A percentile compares a stretch with the other conserved stretches of the same genome.
Evolutionary conservation across 2,888 invertebrate genomes (phyloP).

Genomic region (Sinodicranocentrus sp.): DNA sequence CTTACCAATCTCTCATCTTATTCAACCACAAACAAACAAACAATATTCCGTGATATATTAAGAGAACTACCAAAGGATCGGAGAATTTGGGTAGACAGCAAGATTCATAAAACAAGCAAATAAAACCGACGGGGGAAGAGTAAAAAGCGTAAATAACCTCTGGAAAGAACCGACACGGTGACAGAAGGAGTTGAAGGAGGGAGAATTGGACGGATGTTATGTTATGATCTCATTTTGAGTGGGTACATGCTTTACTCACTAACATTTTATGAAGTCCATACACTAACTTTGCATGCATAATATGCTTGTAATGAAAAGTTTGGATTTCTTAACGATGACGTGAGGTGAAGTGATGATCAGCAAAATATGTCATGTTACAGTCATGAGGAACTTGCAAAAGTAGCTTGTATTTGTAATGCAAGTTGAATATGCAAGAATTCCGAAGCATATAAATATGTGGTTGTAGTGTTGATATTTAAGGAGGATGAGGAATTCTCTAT

Average conservation of each 20-base stretch:
- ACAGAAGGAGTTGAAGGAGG: not conserved
- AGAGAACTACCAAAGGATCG: not conserved
- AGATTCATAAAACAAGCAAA: constrained; percentile 3
- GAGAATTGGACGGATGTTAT: too few relatives aligned
- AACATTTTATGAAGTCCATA: not conserved
- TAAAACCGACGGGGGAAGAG: not conserved
- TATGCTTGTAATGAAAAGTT: too few relatives aligned
- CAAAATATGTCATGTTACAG: not conserved
- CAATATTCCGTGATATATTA: not conserved
- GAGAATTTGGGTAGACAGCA: not conserved
- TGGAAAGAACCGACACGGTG: constrained; percentile 1
- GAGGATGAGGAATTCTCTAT: not conserved
- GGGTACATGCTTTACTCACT: too few relatives aligned
- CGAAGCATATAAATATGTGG: too few relatives aligned
- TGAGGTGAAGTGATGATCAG: constrained; percentile 16
- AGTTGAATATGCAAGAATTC: not conserved
- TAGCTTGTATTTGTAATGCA: not conserved
- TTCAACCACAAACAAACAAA: constrained; percentile 15
- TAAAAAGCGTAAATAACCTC: constrained; percentile 4
- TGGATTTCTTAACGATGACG: not conserved
- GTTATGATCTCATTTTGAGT: too few relatives aligned
- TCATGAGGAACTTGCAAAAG: not conserved
- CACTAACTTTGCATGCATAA: too few relatives aligned
- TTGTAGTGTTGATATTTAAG: too few relatives aligned
- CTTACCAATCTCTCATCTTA: too few relatives aligned